These are phyloP conservation scores for Mormoops blainvillei DNA, from an alignment of 2,113 vertebrate species.

Conservation along the genomic window DNA sequence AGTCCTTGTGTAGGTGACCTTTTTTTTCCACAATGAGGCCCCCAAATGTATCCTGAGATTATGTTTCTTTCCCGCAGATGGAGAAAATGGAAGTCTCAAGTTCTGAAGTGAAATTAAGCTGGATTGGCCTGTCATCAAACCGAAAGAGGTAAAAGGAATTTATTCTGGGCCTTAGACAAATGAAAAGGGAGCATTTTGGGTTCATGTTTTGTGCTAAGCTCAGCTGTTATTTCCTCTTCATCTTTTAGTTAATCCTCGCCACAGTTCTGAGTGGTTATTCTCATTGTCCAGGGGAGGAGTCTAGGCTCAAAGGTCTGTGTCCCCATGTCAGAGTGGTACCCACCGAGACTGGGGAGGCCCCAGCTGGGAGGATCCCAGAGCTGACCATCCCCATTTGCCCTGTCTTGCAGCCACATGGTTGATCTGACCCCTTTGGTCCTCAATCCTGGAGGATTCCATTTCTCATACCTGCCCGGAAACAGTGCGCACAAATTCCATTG, in stretches of 20 bases:
- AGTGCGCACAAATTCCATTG: slow-evolving; percentile 11
- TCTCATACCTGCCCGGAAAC: slow-evolving; percentile 38
- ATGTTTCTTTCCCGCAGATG: slow-evolving; percentile 46
- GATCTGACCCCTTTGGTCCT: slow-evolving; percentile 65
- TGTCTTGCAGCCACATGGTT: slow-evolving; percentile 58
- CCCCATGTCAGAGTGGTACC: background rate
- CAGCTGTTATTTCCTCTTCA: background rate
- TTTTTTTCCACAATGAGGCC: background rate
- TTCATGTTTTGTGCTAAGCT: too few relatives aligned
- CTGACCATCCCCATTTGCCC: background rate
- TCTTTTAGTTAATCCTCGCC: background rate
- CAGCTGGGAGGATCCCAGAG: too few relatives aligned
- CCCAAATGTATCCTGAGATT: background rate
- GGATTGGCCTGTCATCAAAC: slow-evolving; percentile 48
- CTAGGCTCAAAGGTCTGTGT: background rate
- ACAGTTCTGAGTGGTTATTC: background rate
- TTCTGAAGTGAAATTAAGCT: slow-evolving; percentile 59
- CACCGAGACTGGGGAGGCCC: background rate
- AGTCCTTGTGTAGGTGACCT: background rate
- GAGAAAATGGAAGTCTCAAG: slow-evolving; percentile 43
- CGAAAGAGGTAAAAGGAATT: slow-evolving; percentile 63
- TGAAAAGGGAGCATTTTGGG: background rate
- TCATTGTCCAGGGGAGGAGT: background rate
- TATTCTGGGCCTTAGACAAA: background rate
- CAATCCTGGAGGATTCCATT: slow-evolving; percentile 56